Conservation (phyloP, 1,140 invertebrate genomes). For the Drosophila sechellia region DNA sequence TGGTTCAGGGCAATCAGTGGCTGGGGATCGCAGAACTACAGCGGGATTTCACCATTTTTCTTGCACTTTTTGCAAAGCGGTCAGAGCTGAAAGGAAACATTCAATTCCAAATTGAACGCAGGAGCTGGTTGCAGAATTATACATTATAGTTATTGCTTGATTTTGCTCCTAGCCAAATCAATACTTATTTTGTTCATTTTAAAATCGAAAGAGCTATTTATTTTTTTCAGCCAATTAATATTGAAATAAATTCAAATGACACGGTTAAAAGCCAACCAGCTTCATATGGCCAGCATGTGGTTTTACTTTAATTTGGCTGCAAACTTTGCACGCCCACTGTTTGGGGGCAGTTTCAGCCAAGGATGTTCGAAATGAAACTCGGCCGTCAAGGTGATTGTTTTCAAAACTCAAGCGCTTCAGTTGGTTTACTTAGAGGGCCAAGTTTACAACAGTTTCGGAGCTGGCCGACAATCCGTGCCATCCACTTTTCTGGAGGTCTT, state of each 20-base stretch:
- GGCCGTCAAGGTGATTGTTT: conserved; percentile 76
- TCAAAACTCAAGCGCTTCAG: conserved; percentile 76
- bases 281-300: too few relatives aligned
- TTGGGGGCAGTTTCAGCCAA: conserved; percentile 15
- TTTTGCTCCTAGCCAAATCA: too few relatives aligned
- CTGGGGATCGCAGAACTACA: conserved; percentile 14
- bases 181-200: too few relatives aligned
- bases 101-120: not conserved
- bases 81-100: conserved; percentile 4
- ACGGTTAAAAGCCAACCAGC: too few relatives aligned
- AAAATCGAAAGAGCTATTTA: too few relatives aligned
- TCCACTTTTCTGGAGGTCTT: conserved; percentile 5
- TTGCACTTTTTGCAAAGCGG: not conserved
- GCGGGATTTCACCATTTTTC: conserved; percentile 7
- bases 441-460: conserved; percentile 47
- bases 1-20: conserved; percentile 40
- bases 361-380: conserved; percentile 70
- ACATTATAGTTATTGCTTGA: not conserved
- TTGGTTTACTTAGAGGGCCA: conserved; percentile 60
- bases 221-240: too few relatives aligned
- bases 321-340: conserved; percentile 48
- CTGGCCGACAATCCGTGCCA: not conserved
- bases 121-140: not conserved
- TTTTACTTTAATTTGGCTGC: not conserved
- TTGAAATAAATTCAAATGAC: too few relatives aligned